Evolutionary conservation across 2,888 invertebrate species (phyloP).

Genomic region (Stegana nigrithorax): DNA sequence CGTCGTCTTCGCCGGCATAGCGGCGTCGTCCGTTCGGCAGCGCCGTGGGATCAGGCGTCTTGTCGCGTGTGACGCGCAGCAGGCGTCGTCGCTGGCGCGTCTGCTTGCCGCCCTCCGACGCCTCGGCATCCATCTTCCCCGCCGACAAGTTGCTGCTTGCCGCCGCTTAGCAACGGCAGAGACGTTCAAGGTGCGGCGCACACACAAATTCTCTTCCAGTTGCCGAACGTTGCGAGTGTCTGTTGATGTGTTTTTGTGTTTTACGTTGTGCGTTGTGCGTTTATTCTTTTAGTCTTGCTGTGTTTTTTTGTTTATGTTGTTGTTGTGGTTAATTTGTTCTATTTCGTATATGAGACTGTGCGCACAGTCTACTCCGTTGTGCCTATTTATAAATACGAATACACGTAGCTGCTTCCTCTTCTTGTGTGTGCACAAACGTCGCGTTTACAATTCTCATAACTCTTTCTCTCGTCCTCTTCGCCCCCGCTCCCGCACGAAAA

Average conservation of each 20-base stretch:
- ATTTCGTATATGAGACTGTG: no score
- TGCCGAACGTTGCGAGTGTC: not conserved
- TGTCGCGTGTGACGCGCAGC: slow-evolving; percentile 72
- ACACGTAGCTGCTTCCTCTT: no score
- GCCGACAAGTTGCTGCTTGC: no score
- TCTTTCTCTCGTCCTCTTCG: no score
- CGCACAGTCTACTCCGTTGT: slow-evolving; percentile 23
- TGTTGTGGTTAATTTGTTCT: no score
- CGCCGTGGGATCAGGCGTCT: slow-evolving; percentile 70
- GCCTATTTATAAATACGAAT: slow-evolving; percentile 31
- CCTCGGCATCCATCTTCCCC: not conserved
- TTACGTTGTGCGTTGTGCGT: not conserved
- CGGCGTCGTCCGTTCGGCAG: slow-evolving; percentile 29
- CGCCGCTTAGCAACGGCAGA: not conserved
- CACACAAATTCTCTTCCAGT: slow-evolving; percentile 7
- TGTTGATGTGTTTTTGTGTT: slow-evolving; percentile 15
- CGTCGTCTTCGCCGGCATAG: slow-evolving; percentile 45
- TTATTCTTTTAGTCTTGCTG: not conserved
- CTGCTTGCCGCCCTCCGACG: slow-evolving; percentile 12
- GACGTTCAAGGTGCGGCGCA: not conserved
- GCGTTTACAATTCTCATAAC: slow-evolving; percentile 16
- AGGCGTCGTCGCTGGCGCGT: slow-evolving; percentile 74
- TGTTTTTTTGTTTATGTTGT: no score
- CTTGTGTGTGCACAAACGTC: no score
- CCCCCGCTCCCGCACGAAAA: no score